A percentile compares a stretch with the other conserved stretches of the same genome.
Conservation (phyloP, 2,797 vertebrate genomes). For the Falco cherrug region DNA sequence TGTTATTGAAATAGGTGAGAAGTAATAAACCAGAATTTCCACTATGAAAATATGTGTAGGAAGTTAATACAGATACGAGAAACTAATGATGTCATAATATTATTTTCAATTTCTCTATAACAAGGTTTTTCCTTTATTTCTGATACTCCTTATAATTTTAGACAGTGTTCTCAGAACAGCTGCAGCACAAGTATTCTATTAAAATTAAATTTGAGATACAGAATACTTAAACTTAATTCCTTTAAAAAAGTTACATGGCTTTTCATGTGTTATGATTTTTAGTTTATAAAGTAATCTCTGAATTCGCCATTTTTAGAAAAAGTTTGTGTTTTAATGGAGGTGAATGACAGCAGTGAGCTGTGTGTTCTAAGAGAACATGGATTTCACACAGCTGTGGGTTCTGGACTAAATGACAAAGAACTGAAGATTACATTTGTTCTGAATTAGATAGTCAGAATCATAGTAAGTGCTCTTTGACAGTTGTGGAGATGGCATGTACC, state of each 20-base stretch:
- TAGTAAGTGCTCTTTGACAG: not conserved
- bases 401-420: not conserved
- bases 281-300: not conserved
- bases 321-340: constrained; percentile 1
- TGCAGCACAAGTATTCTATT: not conserved
- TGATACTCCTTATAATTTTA: not conserved
- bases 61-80: not conserved
- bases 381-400: not conserved
- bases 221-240: constrained; percentile 32
- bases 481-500: not conserved
- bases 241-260: constrained; percentile 8
- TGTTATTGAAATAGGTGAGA: not conserved
- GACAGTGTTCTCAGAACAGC: not conserved
- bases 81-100: not conserved
- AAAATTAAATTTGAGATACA: not conserved
- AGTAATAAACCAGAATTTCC: not conserved
- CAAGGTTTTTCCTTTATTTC: not conserved
- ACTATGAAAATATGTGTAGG: not conserved
- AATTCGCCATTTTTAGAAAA: constrained; percentile 38
- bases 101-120: not conserved
- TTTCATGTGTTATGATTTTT: constrained; percentile 10
- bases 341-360: not conserved
- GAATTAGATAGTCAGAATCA: not conserved
- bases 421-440: not conserved
- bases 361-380: not conserved